A percentile compares a stretch with the other conserved stretches of the same genome.
Evolutionary conservation across 2,797 vertebrate species (phyloP).

Genomic region (Gorsachius magnificus): DNA sequence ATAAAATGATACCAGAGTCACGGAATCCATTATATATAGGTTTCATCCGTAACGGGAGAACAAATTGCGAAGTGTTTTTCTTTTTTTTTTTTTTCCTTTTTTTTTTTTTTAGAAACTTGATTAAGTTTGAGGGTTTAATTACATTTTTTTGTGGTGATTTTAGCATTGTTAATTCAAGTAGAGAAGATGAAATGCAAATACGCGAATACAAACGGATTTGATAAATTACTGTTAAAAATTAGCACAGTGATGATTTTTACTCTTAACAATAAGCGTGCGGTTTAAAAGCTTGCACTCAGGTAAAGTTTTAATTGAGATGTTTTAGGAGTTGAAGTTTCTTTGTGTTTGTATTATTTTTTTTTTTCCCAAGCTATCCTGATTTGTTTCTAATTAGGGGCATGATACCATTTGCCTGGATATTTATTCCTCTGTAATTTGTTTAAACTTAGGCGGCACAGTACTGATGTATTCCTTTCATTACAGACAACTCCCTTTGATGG

Average conservation of each 20-base stretch:
- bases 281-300: background rate
- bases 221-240: constrained; percentile 29
- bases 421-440: constrained; percentile 44
- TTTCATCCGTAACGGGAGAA: background rate
- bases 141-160: background rate
- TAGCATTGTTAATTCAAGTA: background rate
- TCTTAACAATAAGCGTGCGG: background rate
- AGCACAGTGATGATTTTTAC: background rate
- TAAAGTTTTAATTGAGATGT: constrained; percentile 47
- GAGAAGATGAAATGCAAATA: background rate
- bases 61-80: background rate
- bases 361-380: background rate
- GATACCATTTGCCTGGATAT: constrained; percentile 21
- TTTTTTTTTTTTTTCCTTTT: background rate
- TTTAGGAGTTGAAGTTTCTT: background rate
- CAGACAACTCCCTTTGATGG: constrained; percentile 6
- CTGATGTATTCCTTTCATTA: constrained; percentile 29
- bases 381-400: constrained; percentile 39
- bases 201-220: background rate
- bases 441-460: background rate
- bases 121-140: constrained; percentile 44
- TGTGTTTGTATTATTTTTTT: background rate
- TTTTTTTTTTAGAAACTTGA: background rate
- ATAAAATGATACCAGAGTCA: background rate
- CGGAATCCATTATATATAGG: background rate